Base-by-base conservation (phyloP, 2,113 vertebrate species). In the Petrocephalus microphthalmus region DNA sequence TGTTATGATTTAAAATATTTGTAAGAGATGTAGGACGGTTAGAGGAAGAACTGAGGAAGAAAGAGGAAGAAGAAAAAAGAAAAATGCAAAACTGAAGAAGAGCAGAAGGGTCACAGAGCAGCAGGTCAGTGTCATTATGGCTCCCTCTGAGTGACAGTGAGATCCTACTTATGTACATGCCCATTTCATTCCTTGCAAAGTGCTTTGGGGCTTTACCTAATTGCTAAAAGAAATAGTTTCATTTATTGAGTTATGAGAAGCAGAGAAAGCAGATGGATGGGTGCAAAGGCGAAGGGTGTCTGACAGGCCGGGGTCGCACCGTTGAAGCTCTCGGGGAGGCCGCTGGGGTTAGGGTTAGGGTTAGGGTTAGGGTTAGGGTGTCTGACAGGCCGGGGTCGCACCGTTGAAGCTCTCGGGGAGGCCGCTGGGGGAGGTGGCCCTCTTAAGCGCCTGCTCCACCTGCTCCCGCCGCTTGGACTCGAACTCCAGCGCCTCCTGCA, bases 401-500 rank as follows among this genome's bases (percentile, higher is more conserved):
- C 96, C 96, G 71, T 96, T 97, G 95, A 97, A 95, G 90, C 89
- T 60, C 91, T 95, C 95, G 91, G 97, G 96, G 91, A 97, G 97
- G 90, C 93, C 96, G 53, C 98, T 97, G 0, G 94, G 93, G n/a
- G 94, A 93, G 0, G 93, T 92, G 45, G 93, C 97, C 93, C 97
- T 97, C 92, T 98, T 97, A 64, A 98, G 94, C 0, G 96, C 96
- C 89, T 97, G 97, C 90, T 99, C 97, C 57, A 97, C 97, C 92
- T 97, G 93, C 89, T 98, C 97, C 90, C 98, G 94, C 89, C 98
- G 93, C 93, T 98, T 99, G 2, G 97, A 97, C 94, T 99, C 98
- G 64, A 97, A 98, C 95, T 98, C 97, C 90, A 99, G 96, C 1
- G 97, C 97, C 95, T 99, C 98, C 94, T 99, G 98, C 91, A 99